Base-by-base conservation (phyloP, 2,888 invertebrate species). In the Leptinotarsa tumamoca region DNA sequence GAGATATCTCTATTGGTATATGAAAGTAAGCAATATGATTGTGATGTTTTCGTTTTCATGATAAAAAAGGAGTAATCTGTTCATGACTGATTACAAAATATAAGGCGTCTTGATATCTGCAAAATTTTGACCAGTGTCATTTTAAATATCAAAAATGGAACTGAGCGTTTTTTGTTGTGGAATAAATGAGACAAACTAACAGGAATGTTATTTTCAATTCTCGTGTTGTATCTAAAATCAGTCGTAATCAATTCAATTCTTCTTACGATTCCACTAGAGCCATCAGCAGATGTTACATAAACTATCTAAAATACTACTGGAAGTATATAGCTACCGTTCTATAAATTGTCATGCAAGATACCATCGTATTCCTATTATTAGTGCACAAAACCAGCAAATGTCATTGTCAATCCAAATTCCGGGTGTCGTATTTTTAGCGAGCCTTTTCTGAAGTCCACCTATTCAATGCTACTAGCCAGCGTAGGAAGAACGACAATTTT, bases 401-500 rank as follows among this genome's bases (percentile, higher is more conserved):
- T 63, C 63, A 63, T 63, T 63, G 63, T 63, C 63, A 63, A 63
- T 43, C 63, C 43, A 43, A 63, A 63, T 63, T 63, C 63, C 63
- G 63, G 63, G 27, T 63, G 43, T 33, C n/a, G 43, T 63, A 63
- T 63, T 63, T 63, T 63, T 63, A 63, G 63, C 63, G n/a, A 33
- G 43, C 27, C 63, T 63, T 63, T 63, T 63, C 33, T 63, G 43
- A 63, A 63, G 17, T 63, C 63, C 43, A 63, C 58, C 58, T 58
- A 23, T 63, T 63, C 63, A 63, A 63, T 63, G 63, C 33, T 63
- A 63, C 63, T n/a, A 33, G 43, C 13, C 10, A 63, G 63, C 50
- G 70, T 70, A 70, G 70, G 70, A 70, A 70, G 70, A 70, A 70
- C 70, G 51, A 49, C 51, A 14, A 58, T 50, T 58, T 58, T 70